Percentiles rank a stretch among this genome's conserved stretches.
These are phyloP conservation scores for Metellina segmentata DNA, from an alignment of 2,888 invertebrate genomes.

Conservation along the genomic window DNA sequence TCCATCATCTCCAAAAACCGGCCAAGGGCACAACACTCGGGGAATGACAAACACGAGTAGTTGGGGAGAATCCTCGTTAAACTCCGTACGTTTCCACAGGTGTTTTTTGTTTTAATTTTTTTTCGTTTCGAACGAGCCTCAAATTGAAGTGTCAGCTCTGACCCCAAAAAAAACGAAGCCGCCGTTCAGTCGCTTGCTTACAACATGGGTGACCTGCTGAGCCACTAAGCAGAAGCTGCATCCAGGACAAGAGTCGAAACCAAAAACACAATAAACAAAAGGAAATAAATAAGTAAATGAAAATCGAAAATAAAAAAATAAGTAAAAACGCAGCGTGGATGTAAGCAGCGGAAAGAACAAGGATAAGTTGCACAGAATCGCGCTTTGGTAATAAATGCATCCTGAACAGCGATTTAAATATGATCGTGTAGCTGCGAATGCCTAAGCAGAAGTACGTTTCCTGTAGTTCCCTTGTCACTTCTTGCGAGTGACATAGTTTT, in stretches of 20 bases:
- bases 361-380: conserved; percentile 37
- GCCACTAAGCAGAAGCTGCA: conserved; percentile 33
- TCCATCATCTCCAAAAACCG: not conserved
- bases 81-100: too few relatives aligned
- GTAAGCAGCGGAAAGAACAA: conserved; percentile 37
- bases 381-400: conserved; percentile 14
- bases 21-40: not conserved
- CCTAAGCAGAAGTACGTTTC: conserved; percentile 2
- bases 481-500: too few relatives aligned
- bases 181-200: conserved; percentile 21
- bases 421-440: not conserved
- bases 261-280: conserved; percentile 17
- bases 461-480: too few relatives aligned
- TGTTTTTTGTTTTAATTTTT: not conserved
- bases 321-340: conserved; percentile 8
- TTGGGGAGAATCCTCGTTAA: not conserved
- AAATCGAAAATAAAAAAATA: conserved; percentile 9
- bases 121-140: not conserved
- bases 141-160: conserved; percentile 43
- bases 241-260: conserved; percentile 34
- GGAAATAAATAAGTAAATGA: not conserved
- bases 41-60: conserved; percentile 6
- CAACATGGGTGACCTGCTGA: conserved; percentile 58
- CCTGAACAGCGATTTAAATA: conserved; percentile 43
- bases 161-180: conserved; percentile 53